Evolutionary conservation across 2,797 vertebrate genomes (phyloP), one percentile per base, ranked within the genome.

Genomic region (Cryptoprocta ferox): DNA sequence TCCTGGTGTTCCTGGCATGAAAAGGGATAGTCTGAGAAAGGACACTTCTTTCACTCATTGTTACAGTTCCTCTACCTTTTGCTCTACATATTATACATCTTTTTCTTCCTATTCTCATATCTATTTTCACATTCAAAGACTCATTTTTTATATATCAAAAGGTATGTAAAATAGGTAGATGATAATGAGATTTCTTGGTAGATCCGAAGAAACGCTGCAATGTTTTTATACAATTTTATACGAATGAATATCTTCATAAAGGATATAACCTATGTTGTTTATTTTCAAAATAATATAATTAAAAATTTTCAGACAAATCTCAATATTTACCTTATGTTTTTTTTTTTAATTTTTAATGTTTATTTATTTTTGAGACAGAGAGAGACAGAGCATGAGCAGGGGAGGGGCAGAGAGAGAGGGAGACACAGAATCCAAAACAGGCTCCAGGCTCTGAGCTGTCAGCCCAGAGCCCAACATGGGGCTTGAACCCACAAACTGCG

Each of bases 281-380:
- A 90, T 92, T 97, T 97, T 92, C 71, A 89, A 95, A 98, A 90
- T 14, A 96, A 53, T 66, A 75, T 4, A 28, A 65, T 93, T 61
- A 21, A 39, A 82, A 75, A 45, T 39, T n/a, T 88, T 61, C 16
- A 87, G 81, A 63, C 21, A 71, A 6, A 86, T 85, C 26, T 97
- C 56, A 48, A 8, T 56, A 76, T 95, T 95, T 59, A 13, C 39
- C 2, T 65, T 92, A 50, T 82, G 35, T 50, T 50, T 50, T 45
- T 50, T 50, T 45, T 8, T 45, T 45, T 45, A 45, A 45, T 45
- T 45, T 9, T 45, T 45, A 45, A 45, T 45, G 42, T 45, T 45
- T 45, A 45, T 45, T 45, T 45, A 45, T 45, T 45, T 45, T 45
- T 9, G 42, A 45, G 42, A 45, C 10, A 9, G 42, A 45, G 42